These are phyloP conservation scores for Capra hircus DNA, from an alignment of 2,113 vertebrate genomes.

Conservation along the genomic window DNA sequence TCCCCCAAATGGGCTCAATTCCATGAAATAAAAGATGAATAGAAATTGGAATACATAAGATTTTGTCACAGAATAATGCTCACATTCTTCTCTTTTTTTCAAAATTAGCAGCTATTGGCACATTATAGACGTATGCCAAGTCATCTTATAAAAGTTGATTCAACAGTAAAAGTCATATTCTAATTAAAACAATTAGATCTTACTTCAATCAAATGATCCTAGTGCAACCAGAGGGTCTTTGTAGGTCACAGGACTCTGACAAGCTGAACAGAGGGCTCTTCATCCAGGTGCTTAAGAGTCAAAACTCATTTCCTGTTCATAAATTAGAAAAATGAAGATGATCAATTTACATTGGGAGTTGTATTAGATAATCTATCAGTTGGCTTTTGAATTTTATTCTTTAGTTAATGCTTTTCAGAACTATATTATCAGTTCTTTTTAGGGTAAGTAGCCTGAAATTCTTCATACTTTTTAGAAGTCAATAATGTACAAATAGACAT, in stretches of 20 bases:
- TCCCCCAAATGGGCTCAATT: not conserved
- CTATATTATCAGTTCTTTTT: not conserved
- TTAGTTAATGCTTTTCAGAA: not conserved
- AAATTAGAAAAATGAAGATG: slow-evolving; percentile 35
- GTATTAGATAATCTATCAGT: not conserved
- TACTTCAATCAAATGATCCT: slow-evolving; percentile 35
- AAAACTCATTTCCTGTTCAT: slow-evolving; percentile 53
- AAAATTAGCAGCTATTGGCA: slow-evolving; percentile 13
- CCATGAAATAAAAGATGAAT: not conserved
- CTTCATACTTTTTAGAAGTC: not conserved
- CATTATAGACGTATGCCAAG: not conserved
- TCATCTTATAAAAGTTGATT: slow-evolving; percentile 11
- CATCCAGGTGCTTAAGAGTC: slow-evolving; percentile 25
- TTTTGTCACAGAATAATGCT: not conserved
- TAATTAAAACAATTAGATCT: slow-evolving; percentile 50
- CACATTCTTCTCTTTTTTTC: not conserved
- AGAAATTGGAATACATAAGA: not conserved
- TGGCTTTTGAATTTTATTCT: not conserved
- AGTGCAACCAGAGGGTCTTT: not conserved
- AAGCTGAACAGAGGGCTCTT: not conserved
- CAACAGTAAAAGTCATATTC: slow-evolving; percentile 1
- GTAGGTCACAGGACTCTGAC: not conserved
- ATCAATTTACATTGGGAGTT: slow-evolving; percentile 8
- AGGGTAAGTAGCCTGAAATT: not conserved
- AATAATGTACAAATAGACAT: not conserved